A percentile compares a stretch with the other conserved stretches of the same genome.
These are phyloP conservation scores for Acleris laterana DNA, from an alignment of 2,888 invertebrate species.

Conservation along the genomic window DNA sequence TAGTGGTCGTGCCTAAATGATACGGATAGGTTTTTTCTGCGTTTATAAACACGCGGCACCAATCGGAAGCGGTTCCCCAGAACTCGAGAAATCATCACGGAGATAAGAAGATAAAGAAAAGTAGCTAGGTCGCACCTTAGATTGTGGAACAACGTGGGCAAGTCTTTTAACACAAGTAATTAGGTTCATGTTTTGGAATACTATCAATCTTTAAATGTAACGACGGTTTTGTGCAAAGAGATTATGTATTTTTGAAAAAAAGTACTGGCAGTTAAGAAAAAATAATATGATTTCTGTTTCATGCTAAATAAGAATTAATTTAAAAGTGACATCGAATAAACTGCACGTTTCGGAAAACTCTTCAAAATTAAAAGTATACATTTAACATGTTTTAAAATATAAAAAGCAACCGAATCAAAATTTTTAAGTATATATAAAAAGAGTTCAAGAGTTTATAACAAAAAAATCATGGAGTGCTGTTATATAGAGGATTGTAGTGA, in stretches of 20 bases:
- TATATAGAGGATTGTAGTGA: slow-evolving; percentile 51
- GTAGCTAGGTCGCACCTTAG: no score
- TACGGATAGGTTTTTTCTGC: no score
- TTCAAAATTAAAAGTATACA: slow-evolving; percentile 43
- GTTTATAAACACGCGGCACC: no score
- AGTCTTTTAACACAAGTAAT: no score
- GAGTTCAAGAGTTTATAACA: slow-evolving; percentile 26
- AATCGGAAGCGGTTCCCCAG: no score
- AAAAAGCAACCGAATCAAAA: slow-evolving; percentile 43
- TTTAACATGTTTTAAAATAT: slow-evolving; percentile 45
- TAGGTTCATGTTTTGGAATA: no score
- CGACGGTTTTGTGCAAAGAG: neutral
- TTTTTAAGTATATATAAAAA: slow-evolving; percentile 46
- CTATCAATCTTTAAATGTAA: no score
- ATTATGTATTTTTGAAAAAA: neutral
- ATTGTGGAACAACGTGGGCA: no score
- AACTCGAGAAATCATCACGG: no score
- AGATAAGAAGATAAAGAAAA: no score
- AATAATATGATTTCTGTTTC: neutral
- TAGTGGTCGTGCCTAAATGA: no score
- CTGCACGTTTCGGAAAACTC: slow-evolving; percentile 44
- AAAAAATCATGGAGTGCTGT: slow-evolving; percentile 66
- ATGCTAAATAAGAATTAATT: neutral
- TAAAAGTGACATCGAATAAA: slow-evolving; percentile 45
- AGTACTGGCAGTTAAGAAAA: slow-evolving; percentile 14